phyloP scores from a whole-genome alignment of 2,797 vertebrate genomes.

The Decapterus maruadsi region DNA sequence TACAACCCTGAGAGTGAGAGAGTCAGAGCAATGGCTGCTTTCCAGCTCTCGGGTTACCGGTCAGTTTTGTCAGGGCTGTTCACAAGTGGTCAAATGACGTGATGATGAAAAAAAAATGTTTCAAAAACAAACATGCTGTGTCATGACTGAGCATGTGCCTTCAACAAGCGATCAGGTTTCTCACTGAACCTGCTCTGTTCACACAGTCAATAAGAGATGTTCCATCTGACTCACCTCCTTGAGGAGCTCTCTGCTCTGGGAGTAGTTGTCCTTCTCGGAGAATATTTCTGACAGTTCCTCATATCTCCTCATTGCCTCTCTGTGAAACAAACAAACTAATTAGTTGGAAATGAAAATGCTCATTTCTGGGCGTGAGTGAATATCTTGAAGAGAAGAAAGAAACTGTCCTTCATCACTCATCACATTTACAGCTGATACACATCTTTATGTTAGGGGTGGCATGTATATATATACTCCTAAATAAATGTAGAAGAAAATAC shows the following conservation, averaged over 20 bases:
- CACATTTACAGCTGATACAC: no score
- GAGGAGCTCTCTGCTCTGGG: constrained; percentile 91
- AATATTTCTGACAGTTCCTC: constrained; percentile 90
- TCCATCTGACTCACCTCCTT: constrained; percentile 91
- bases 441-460: no score
- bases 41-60: constrained; percentile 6
- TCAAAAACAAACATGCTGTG: neutral
- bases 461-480: no score
- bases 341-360: neutral
- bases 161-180: neutral
- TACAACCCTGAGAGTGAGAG: neutral
- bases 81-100: constrained; percentile 1
- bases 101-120: neutral
- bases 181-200: constrained; percentile 27
- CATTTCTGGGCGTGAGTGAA: no score
- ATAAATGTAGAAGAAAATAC: no score
- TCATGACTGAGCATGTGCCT: neutral
- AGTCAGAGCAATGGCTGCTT: constrained; percentile 22
- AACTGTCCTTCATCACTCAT: no score
- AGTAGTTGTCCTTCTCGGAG: constrained; percentile 94
- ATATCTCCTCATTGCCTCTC: constrained; percentile 87
- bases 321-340: constrained; percentile 58
- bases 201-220: neutral
- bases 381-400: no score
- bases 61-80: constrained; percentile 6